Percentiles rank a stretch among this genome's conserved stretches.
phyloP scores from a whole-genome alignment of 92 coral and sea anemone genomes.

The Epizoanthus illoricatus region DNA sequence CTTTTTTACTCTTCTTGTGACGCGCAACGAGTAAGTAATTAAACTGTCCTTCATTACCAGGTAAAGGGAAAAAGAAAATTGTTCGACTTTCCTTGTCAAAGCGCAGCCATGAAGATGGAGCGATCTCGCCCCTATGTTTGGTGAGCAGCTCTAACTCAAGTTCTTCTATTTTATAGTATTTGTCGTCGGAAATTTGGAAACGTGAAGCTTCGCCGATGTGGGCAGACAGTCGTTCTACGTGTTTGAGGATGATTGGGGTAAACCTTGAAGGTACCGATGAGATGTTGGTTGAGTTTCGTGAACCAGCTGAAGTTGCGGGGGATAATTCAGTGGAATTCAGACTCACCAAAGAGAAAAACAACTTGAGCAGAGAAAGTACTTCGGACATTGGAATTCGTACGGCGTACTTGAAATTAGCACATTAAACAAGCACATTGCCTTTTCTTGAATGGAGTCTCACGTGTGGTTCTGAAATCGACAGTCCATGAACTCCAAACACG shows the following conservation, averaged over 20 bases:
- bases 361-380: constrained; percentile 81
- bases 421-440: constrained; percentile 25
- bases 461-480: not conserved
- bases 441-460: constrained; percentile 11
- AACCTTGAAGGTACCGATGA: constrained; percentile 14
- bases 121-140: constrained; percentile 46
- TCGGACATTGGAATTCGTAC: constrained; percentile 83
- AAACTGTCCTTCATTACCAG: constrained; percentile 51
- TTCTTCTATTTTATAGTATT: constrained; percentile 42
- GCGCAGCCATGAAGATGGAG: constrained; percentile 69
- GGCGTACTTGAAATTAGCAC: not conserved
- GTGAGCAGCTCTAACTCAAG: constrained; percentile 50
- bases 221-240: constrained; percentile 18
- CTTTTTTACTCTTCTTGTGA: constrained; percentile 23
- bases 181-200: constrained; percentile 57
- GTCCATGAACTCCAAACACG: not conserved
- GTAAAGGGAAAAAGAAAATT: constrained; percentile 66
- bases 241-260: not conserved
- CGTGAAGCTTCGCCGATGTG: constrained; percentile 64
- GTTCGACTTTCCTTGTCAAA: constrained; percentile 44
- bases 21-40: constrained; percentile 41
- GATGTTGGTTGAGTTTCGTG: constrained; percentile 24
- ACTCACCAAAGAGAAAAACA: constrained; percentile 80
- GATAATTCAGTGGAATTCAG: constrained; percentile 68
- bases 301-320: constrained; percentile 19